Evolutionary conservation across 1,140 invertebrate species (phyloP).

Genomic region (Hyphantria cunea): DNA sequence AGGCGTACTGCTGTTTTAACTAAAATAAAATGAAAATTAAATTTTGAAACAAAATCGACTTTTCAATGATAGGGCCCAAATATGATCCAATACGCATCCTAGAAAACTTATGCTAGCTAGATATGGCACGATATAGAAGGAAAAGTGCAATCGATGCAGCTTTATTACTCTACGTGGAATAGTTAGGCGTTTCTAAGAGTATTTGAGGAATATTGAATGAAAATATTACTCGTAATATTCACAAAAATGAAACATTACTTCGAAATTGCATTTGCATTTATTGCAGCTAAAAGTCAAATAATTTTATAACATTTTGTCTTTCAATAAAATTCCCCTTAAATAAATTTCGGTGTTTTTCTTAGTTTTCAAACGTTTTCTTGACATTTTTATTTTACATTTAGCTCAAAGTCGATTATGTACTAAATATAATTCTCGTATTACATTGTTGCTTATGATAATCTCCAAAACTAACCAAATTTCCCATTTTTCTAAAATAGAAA

Average conservation of each 20-base stretch:
- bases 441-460: too few species aligned
- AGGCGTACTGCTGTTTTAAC: too few species aligned
- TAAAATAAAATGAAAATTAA: too few species aligned
- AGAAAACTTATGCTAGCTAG: conserved; percentile 33
- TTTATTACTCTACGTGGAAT: conserved; percentile 45
- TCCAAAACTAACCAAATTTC: too few species aligned
- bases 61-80: conserved; percentile 33
- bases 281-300: conserved; percentile 32
- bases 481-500: too few species aligned
- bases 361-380: too few species aligned
- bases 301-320: conserved; percentile 13
- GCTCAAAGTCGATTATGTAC: too few species aligned
- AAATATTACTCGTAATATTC: conserved; percentile 43
- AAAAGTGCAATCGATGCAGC: conserved; percentile 48
- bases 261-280: conserved; percentile 37
- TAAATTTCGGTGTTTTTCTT: too few species aligned
- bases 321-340: too few species aligned
- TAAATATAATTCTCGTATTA: too few species aligned
- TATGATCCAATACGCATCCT: conserved; percentile 34
- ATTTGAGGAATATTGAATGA: conserved; percentile 48
- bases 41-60: background rate
- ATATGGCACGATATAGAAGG: conserved; percentile 34
- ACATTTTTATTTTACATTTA: too few species aligned
- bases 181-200: conserved; percentile 43
- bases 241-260: conserved; percentile 29